Conservation (phyloP, 2,113 vertebrate species). For the Macrotis lagotis region DNA sequence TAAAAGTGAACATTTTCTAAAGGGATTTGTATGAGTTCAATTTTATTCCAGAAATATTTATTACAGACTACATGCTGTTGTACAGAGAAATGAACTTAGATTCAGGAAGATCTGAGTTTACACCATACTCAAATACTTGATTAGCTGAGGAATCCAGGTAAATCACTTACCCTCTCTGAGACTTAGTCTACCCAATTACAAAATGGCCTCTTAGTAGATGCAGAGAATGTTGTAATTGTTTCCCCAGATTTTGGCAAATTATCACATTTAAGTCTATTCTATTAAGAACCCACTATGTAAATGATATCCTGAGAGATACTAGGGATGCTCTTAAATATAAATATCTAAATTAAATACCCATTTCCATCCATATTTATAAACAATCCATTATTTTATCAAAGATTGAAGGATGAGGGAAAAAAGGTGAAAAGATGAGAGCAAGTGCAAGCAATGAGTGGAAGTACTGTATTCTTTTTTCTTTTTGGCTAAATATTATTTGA, state of each 20-base stretch:
- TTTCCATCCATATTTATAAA: not conserved
- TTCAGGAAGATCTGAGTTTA: not conserved
- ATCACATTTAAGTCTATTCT: not conserved
- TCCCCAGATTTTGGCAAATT: no score
- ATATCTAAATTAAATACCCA: not conserved
- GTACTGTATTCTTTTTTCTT: not conserved
- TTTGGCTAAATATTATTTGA: not conserved
- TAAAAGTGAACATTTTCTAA: no score
- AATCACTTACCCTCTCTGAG: not conserved
- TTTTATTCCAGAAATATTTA: not conserved
- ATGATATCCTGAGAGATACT: accelerated
- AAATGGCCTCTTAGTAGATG: not conserved
- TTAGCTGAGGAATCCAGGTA: not conserved
- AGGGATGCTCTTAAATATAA: not conserved
- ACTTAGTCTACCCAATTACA: not conserved
- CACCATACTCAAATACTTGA: not conserved
- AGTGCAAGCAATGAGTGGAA: not conserved
- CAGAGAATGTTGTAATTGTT: no score
- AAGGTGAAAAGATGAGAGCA: not conserved
- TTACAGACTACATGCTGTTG: not conserved
- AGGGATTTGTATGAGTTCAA: not conserved
- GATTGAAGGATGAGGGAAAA: not conserved
- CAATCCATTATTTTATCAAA: not conserved
- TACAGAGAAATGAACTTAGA: not conserved
- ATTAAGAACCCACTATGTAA: not conserved